Evolutionary conservation across 2,888 invertebrate genomes (phyloP).

Genomic region (Harmothoe impar): DNA sequence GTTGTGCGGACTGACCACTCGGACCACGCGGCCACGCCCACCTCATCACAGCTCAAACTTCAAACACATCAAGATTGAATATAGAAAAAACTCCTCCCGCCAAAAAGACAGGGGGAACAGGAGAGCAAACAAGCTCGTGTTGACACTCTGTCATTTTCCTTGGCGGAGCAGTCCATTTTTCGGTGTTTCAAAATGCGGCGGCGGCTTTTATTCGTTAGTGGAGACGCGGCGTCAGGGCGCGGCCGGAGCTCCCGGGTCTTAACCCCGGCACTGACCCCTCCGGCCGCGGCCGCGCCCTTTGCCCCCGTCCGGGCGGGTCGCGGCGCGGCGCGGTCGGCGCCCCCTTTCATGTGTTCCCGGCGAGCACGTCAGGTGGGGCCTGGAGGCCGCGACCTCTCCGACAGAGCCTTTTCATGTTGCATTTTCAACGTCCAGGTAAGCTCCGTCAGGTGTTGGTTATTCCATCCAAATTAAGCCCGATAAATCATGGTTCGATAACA

Average conservation of each 20-base stretch:
- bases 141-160: slow-evolving; percentile 45
- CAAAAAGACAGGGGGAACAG: slow-evolving; percentile 21
- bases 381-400: slow-evolving; percentile 33
- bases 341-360: slow-evolving; percentile 33
- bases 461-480: slow-evolving; percentile 46
- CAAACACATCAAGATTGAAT: background rate
- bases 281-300: slow-evolving; percentile 46
- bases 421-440: slow-evolving; percentile 53
- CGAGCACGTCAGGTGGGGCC: slow-evolving; percentile 29
- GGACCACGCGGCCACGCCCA: no score
- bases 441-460: slow-evolving; percentile 49
- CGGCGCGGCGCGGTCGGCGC: background rate
- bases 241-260: slow-evolving; percentile 17
- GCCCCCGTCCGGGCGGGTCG: slow-evolving; percentile 15
- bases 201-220: slow-evolving; percentile 54
- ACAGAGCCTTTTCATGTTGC: slow-evolving; percentile 44
- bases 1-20: no score
- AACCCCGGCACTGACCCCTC: slow-evolving; percentile 54
- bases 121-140: slow-evolving; percentile 50
- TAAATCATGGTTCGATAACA: slow-evolving; percentile 58
- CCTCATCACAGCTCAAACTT: background rate
- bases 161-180: slow-evolving; percentile 40
- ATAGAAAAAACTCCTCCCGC: slow-evolving; percentile 25
- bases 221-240: slow-evolving; percentile 7
- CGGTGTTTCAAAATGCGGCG: slow-evolving; percentile 38